phyloP scores from a whole-genome alignment of 2,113 vertebrate genomes.

The Struthio camelus region DNA sequence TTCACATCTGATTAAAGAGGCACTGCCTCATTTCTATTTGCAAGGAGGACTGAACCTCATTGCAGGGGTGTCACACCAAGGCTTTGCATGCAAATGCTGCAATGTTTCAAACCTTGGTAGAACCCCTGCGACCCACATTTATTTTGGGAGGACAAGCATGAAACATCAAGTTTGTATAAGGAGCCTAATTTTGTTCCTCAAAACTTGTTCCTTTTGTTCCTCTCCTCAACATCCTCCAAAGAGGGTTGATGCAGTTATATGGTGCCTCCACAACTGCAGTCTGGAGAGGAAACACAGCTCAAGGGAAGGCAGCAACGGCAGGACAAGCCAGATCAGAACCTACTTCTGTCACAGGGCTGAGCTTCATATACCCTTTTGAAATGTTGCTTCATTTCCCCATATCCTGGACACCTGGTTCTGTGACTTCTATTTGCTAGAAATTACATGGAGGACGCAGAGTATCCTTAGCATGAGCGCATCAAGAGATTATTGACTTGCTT shows the following conservation, averaged over 20 bases:
- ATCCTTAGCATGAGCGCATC: neutral
- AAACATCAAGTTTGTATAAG: neutral
- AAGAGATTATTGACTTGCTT: neutral
- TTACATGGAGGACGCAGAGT: neutral
- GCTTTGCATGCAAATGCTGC: neutral
- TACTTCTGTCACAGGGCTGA: neutral
- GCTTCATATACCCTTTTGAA: neutral
- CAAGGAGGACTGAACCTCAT: neutral
- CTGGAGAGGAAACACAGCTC: neutral
- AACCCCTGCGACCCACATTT: neutral
- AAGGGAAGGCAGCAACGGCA: neutral
- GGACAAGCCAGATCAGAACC: neutral
- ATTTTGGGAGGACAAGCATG: neutral
- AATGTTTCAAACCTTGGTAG: neutral
- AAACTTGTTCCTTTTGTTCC: neutral
- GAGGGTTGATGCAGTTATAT: neutral
- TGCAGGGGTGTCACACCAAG: accelerated
- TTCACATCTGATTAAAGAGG: slow-evolving; percentile 39
- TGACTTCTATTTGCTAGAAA: neutral
- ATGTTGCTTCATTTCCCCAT: neutral
- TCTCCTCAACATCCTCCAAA: neutral
- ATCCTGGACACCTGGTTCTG: neutral
- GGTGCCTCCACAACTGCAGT: neutral
- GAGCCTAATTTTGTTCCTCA: neutral
- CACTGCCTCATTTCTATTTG: neutral